Conservation (phyloP, 1,140 invertebrate genomes). For the Cotesia glomerata region DNA sequence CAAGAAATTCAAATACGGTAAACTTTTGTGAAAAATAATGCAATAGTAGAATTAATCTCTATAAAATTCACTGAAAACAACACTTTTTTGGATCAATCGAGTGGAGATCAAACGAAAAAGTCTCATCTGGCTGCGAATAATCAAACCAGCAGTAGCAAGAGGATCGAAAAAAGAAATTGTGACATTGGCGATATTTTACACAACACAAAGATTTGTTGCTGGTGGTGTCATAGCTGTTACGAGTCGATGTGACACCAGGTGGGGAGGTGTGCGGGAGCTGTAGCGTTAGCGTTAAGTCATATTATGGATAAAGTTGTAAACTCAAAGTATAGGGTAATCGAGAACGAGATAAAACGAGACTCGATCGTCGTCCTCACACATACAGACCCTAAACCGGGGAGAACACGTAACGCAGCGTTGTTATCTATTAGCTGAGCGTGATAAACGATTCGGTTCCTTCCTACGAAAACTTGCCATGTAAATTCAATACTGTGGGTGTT, state of each 20-base stretch:
- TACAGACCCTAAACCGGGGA: slow-evolving; percentile 10
- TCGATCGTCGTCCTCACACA: slow-evolving; percentile 17
- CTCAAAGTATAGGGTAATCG: slow-evolving; percentile 22
- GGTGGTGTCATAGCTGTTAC: too few relatives aligned
- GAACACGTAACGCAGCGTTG: slow-evolving; percentile 34
- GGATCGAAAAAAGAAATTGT: neutral
- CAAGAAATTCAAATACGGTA: too few relatives aligned
- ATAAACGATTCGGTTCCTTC: slow-evolving; percentile 39
- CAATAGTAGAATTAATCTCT: too few relatives aligned
- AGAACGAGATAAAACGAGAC: neutral
- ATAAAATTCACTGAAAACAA: too few relatives aligned
- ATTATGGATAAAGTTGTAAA: slow-evolving; percentile 24
- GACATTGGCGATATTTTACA: too few relatives aligned
- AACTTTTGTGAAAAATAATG: too few relatives aligned
- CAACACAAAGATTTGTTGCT: too few relatives aligned
- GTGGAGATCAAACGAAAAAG: neutral
- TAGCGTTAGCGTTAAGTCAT: neutral
- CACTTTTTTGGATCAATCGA: too few relatives aligned
- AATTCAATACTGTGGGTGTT: slow-evolving; percentile 32
- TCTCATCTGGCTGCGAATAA: slow-evolving; percentile 2
- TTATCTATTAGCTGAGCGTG: slow-evolving; percentile 41
- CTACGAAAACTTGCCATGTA: slow-evolving; percentile 34
- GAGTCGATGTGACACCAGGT: too few relatives aligned
- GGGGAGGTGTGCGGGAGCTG: too few relatives aligned
- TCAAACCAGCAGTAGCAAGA: slow-evolving; percentile 1